These are phyloP conservation scores for Drosophila yooni DNA, from an alignment of 2,888 invertebrate genomes.

Conservation along the genomic window DNA sequence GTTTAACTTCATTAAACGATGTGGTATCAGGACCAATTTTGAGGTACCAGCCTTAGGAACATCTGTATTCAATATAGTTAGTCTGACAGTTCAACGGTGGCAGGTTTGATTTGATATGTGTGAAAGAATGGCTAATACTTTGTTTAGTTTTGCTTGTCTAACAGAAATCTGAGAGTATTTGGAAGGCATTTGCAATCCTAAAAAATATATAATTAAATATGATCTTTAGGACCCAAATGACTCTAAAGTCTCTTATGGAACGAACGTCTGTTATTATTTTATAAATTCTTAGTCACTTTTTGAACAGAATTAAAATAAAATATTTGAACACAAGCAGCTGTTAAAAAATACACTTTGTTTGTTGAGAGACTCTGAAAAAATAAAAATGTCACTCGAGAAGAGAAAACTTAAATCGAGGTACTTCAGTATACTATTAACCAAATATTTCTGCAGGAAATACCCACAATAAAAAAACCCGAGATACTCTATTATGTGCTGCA, in stretches of 20 bases:
- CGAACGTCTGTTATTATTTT: not conserved
- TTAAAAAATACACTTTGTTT: not conserved
- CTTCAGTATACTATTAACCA: not conserved
- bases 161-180: not conserved
- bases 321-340: not conserved
- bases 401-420: not conserved
- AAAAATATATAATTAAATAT: not conserved
- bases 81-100: not conserved
- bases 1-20: not conserved
- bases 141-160: not conserved
- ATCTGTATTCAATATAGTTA: not conserved
- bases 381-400: too few species aligned
- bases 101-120: not conserved
- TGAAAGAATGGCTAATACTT: not conserved
- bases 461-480: constrained; percentile 94
- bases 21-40: not conserved
- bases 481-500: constrained; percentile 96
- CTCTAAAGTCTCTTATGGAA: not conserved
- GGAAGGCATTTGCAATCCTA: not conserved
- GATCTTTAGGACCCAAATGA: not conserved
- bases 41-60: not conserved
- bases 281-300: not conserved
- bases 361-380: not conserved
- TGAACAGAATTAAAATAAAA: not conserved
- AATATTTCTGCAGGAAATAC: constrained; percentile 88